These are phyloP conservation scores for Cyclura pinguis DNA, from an alignment of 2,797 vertebrate species.

Conservation along the genomic window DNA sequence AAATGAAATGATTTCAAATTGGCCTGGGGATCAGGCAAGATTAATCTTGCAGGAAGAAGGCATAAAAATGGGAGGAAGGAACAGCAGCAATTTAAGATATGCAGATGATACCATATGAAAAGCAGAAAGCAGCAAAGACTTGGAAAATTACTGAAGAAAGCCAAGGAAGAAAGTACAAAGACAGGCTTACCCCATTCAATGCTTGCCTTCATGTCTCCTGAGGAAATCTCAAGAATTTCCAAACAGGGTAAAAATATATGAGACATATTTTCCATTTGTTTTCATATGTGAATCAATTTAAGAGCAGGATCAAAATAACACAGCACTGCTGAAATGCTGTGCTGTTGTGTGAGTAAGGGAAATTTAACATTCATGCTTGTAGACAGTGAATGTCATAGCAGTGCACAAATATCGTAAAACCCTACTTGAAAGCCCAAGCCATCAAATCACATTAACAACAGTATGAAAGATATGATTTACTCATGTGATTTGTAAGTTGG, in stretches of 20 bases:
- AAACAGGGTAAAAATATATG: too few relatives aligned
- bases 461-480: neutral
- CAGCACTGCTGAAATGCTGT: neutral
- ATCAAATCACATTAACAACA: slow-evolving; percentile 5
- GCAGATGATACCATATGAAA: too few relatives aligned
- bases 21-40: too few relatives aligned
- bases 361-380: slow-evolving; percentile 11
- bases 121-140: too few relatives aligned
- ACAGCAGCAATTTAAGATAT: too few relatives aligned
- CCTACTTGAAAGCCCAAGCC: neutral
- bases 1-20: too few relatives aligned
- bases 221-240: neutral
- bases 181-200: too few relatives aligned
- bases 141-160: too few relatives aligned
- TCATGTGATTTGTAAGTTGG: neutral
- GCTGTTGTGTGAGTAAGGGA: neutral
- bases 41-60: too few relatives aligned
- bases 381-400: neutral
- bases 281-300: neutral
- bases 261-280: neutral
- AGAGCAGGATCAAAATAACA: neutral
- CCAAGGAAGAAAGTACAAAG: too few relatives aligned
- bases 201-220: too few relatives aligned
- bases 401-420: neutral
- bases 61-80: too few relatives aligned